Percentiles rank a stretch among this genome's conserved stretches.
Evolutionary conservation across 2,113 vertebrate species (phyloP).

Genomic region (Oncorhynchus mykiss): DNA sequence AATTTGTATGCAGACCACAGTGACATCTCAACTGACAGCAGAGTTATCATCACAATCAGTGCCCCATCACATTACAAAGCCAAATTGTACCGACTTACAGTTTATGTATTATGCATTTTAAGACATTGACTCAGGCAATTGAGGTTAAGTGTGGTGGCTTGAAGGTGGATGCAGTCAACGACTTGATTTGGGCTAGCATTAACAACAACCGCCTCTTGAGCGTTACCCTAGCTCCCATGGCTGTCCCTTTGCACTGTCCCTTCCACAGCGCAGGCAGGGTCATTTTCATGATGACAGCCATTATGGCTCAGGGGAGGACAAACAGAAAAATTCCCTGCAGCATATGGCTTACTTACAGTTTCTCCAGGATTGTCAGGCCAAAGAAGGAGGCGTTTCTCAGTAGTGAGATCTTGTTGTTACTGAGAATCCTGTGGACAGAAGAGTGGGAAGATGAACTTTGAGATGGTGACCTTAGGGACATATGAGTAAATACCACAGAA

Average conservation of each 20-base stretch:
- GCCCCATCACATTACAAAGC: not conserved
- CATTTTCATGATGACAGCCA: constrained; percentile 1
- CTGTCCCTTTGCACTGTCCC: too few relatives aligned
- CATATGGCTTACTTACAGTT: constrained; percentile 79
- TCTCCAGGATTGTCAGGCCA: constrained; percentile 79
- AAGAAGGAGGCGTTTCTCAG: constrained; percentile 83
- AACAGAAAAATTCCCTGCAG: constrained; percentile 32
- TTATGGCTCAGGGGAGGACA: constrained; percentile 44
- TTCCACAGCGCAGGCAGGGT: constrained; percentile 24
- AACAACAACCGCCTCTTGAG: too few relatives aligned
- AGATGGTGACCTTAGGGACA: not conserved
- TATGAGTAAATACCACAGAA: constrained; percentile 34
- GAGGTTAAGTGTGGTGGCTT: not conserved
- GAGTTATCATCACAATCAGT: not conserved
- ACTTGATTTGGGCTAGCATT: not conserved
- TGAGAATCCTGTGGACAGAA: constrained; percentile 79
- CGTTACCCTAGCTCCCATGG: too few relatives aligned
- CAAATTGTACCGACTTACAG: not conserved
- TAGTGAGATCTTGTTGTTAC: constrained; percentile 84
- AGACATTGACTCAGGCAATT: not conserved
- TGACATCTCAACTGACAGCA: not conserved
- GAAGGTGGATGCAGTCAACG: not conserved
- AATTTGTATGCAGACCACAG: not conserved
- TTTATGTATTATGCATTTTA: not conserved
- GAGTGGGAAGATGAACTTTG: constrained; percentile 33